Evolutionary conservation across 2,113 vertebrate genomes (phyloP), one percentile per base, ranked within the genome.

Genomic region (Toxotes chatareus): DNA sequence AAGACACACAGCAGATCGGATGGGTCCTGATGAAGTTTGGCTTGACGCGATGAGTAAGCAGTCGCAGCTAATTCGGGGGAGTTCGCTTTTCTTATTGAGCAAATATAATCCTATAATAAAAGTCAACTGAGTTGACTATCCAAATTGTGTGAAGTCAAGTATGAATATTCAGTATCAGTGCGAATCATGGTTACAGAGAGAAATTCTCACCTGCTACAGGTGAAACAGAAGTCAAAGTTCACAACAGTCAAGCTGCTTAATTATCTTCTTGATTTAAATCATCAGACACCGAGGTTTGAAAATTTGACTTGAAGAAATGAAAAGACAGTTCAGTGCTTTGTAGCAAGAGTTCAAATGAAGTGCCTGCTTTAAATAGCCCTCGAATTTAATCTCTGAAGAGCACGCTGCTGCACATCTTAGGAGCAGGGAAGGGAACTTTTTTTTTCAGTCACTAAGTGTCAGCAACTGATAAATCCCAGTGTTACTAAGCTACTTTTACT

Each of bases 311-410:
- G 27, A 31, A 60, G 59, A 65, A 63, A 66, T 80, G 62, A 76
- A 55, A 75, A 80, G 68, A 61, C 21, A 31, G 78, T 83, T 80
- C 42, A 40, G 8, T 51, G 63, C 66, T 86, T 73, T 80, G 75
- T 59, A 40, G 36, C 47, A 27, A 3, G 65, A 69, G 85, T 91
- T 92, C 81, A 88, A 21, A 66, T 71, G n/a, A 73, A 88, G 90
- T 77, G 51, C 55, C 13, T 69, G 87, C 86, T 77, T 90, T 74
- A 87, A 88, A 88, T 83, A 87, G 61, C 60, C 73, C 71, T 65
- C 5, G 7, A 67, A 61, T 80, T 63, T 63, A 81, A 86, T 86
- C 88, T 65, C 51, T 13, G 70, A 73, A 67, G 61, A 79, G 42
- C 40, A 75, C 38, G 34, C 16, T 65, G 67, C 14, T 83, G 40